Conservation (phyloP, 1,140 invertebrate species). For the Drosophila ambigua region DNA sequence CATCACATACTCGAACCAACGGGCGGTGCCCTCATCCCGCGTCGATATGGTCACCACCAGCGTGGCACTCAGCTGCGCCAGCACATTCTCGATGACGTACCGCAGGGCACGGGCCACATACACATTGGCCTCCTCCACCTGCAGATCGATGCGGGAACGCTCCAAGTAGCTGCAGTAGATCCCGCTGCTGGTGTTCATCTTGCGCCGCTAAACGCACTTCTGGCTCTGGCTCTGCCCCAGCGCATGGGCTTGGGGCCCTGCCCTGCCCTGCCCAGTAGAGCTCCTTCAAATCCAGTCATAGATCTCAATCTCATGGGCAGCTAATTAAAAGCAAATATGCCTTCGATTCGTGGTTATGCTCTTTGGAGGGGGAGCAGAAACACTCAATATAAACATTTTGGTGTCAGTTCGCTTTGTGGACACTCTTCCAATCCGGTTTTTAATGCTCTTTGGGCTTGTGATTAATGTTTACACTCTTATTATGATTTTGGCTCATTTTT, state of each 20-base stretch:
- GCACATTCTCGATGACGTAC: slow-evolving; percentile 58
- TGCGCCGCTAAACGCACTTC: not conserved
- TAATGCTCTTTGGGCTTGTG: too few species aligned
- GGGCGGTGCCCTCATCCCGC: not conserved
- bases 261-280: not conserved
- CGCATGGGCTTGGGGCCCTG: not conserved
- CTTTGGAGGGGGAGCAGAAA: too few species aligned
- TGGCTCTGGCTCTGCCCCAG: not conserved
- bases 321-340: slow-evolving; percentile 29
- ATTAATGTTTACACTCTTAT: too few species aligned
- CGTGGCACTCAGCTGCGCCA: slow-evolving; percentile 54
- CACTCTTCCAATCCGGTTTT: too few species aligned
- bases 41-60: slow-evolving; percentile 44
- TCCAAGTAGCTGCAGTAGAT: slow-evolving; percentile 52
- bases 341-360: too few species aligned
- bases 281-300: not conserved
- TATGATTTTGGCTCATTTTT: too few species aligned
- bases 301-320: slow-evolving; percentile 1
- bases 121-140: slow-evolving; percentile 53
- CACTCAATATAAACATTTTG: too few species aligned
- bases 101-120: slow-evolving; percentile 47
- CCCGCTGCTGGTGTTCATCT: slow-evolving; percentile 25
- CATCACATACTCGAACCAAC: slow-evolving; percentile 61
- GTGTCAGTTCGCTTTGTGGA: too few species aligned
- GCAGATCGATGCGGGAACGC: slow-evolving; percentile 50